Percentiles rank a stretch among this genome's conserved stretches.
Conservation (phyloP, 2,113 vertebrate species). For the Engraulis encrasicolus region DNA sequence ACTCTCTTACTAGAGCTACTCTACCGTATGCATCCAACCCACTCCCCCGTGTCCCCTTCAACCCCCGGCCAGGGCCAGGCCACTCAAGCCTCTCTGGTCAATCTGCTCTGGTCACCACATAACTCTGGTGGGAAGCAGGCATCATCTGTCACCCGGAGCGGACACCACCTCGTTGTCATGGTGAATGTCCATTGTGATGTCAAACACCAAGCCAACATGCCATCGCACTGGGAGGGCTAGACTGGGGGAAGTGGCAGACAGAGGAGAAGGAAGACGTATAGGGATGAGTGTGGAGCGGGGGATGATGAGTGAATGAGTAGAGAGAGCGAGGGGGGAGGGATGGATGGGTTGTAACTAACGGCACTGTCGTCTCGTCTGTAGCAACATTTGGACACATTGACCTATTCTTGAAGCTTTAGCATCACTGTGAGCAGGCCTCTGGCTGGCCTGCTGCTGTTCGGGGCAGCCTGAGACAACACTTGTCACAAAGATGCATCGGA, state of each 20-base stretch:
- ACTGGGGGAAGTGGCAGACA: conserved; percentile 23
- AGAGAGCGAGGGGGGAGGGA: conserved; percentile 28
- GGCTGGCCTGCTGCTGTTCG: conserved; percentile 14
- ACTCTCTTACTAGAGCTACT: too few relatives aligned
- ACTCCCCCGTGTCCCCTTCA: too few relatives aligned
- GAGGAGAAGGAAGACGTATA: too few relatives aligned
- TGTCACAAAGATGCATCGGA: conserved; percentile 64
- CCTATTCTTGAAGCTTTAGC: conserved; percentile 77
- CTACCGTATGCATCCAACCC: too few relatives aligned
- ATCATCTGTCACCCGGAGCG: conserved; percentile 79
- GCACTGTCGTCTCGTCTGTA: conserved; percentile 66
- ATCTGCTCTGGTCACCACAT: too few relatives aligned
- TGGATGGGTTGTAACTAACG: conserved; percentile 48
- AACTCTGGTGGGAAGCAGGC: conserved; percentile 46
- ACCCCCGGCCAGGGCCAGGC: too few relatives aligned
- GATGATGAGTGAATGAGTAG: conserved; percentile 48
- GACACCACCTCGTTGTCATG: conserved; percentile 69
- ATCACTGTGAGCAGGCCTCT: conserved; percentile 71
- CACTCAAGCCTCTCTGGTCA: not conserved
- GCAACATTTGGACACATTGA: conserved; percentile 72
- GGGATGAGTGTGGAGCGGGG: not conserved
- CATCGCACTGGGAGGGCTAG: conserved; percentile 51
- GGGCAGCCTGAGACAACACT: conserved; percentile 50
- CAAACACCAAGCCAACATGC: conserved; percentile 68
- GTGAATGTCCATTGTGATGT: conserved; percentile 57